Conservation (phyloP, 2,113 vertebrate species). For the Leucosticte australis region DNA sequence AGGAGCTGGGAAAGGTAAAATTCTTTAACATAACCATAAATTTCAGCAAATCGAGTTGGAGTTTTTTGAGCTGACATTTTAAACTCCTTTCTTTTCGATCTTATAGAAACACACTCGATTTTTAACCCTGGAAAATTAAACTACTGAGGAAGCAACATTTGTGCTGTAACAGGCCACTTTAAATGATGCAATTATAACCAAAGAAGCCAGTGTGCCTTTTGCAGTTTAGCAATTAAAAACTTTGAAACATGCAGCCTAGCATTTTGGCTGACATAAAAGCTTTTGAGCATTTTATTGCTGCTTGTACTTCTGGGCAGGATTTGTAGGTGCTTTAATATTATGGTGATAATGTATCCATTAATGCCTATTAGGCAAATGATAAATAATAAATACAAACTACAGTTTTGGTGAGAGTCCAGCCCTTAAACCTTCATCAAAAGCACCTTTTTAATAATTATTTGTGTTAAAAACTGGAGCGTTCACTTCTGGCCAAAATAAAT, state of each 20-base stretch:
- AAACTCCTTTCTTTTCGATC: not conserved
- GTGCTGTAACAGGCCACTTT: not conserved
- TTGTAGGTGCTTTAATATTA: not conserved
- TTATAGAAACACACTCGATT: not conserved
- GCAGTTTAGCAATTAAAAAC: not conserved
- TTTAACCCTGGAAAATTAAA: not conserved
- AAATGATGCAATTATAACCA: not conserved
- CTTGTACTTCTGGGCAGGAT: not conserved
- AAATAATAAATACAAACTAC: not conserved
- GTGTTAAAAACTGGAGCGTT: not conserved
- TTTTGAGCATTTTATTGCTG: not conserved
- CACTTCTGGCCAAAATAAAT: not conserved
- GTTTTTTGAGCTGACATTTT: not conserved
- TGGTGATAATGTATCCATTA: not conserved
- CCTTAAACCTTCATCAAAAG: not conserved
- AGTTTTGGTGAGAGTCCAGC: not conserved
- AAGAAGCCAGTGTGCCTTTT: not conserved
- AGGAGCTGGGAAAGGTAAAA: not conserved
- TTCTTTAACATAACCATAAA: not conserved
- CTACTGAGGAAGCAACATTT: not conserved
- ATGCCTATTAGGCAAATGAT: not conserved
- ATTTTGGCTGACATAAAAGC: not conserved
- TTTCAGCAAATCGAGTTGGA: not conserved
- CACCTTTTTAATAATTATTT: not conserved
- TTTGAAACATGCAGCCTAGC: not conserved